Conservation (phyloP, 2,888 invertebrate species). For the Morpho helenor region DNA sequence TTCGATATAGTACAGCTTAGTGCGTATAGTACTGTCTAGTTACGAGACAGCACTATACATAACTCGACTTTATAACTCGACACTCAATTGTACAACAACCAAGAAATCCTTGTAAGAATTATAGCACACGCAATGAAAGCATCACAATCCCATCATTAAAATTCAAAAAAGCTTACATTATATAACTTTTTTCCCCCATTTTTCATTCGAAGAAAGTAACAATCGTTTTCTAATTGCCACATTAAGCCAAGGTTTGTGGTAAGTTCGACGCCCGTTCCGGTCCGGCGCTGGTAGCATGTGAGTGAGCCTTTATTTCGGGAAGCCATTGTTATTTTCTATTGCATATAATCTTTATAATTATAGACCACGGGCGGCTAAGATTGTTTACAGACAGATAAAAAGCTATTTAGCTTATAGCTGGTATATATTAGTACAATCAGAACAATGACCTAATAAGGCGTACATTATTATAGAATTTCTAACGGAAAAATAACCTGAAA, state of each 20-base stretch:
- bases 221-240: slow-evolving; percentile 4
- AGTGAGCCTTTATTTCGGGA: slow-evolving; percentile 22
- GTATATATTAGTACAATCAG: no score
- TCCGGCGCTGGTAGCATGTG: slow-evolving; percentile 20
- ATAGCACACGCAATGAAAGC: no score
- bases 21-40: no score
- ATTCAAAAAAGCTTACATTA: neutral
- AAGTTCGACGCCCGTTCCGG: slow-evolving; percentile 23
- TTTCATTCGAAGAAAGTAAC: slow-evolving; percentile 1
- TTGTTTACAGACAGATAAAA: neutral
- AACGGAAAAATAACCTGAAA: no score
- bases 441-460: no score
- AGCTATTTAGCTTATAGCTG: no score
- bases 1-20: no score
- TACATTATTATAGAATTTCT: no score
- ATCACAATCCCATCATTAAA: neutral
- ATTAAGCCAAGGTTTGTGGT: slow-evolving; percentile 2
- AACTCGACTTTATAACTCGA: no score
- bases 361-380: neutral
- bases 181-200: neutral
- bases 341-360: slow-evolving; percentile 7
- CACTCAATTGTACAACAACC: no score
- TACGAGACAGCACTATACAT: no score
- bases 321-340: slow-evolving; percentile 20
- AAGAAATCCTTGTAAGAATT: no score